Conservation (phyloP, 2,888 invertebrate species). For the Eupeodes luniger region DNA sequence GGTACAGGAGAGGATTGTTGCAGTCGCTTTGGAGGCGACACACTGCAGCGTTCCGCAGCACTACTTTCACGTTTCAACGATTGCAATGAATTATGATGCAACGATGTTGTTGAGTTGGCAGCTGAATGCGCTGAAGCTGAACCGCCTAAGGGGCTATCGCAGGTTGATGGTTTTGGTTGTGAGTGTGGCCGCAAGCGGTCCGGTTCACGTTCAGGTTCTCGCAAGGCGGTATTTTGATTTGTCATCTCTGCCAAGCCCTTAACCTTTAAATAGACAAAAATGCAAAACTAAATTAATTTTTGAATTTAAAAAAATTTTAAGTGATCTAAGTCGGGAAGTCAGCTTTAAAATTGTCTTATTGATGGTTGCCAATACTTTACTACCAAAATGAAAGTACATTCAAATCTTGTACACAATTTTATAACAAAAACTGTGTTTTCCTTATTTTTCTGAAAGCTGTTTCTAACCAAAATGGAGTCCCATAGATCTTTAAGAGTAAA, state of each 20-base stretch:
- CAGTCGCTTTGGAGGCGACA: slow-evolving; percentile 79
- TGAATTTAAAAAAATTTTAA: too few relatives aligned
- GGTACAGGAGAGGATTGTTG: slow-evolving; percentile 80
- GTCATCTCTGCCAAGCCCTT: slow-evolving; percentile 97
- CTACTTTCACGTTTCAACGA: slow-evolving; percentile 80
- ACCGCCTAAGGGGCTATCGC: slow-evolving; percentile 80
- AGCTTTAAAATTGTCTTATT: too few relatives aligned
- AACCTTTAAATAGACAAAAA: slow-evolving; percentile 84
- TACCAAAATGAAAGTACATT: too few relatives aligned
- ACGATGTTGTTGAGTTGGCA: slow-evolving; percentile 70
- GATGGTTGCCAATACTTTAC: too few relatives aligned
- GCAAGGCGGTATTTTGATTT: slow-evolving; percentile 88
- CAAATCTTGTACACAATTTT: too few relatives aligned
- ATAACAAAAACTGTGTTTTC: too few relatives aligned
- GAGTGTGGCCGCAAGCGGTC: slow-evolving; percentile 84
- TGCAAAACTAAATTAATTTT: too few relatives aligned
- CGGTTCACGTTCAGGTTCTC: slow-evolving; percentile 85
- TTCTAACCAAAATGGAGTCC: too few relatives aligned
- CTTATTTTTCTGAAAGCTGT: too few relatives aligned
- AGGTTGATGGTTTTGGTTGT: slow-evolving; percentile 81
- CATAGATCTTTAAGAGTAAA: too few relatives aligned
- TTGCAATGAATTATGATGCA: slow-evolving; percentile 76
- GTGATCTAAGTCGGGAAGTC: too few relatives aligned
- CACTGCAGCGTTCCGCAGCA: slow-evolving; percentile 81
- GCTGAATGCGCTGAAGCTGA: slow-evolving; percentile 80